These are phyloP conservation scores for Chlorocebus sabaeus DNA, from an alignment of 2,113 vertebrate genomes.

Conservation along the genomic window DNA sequence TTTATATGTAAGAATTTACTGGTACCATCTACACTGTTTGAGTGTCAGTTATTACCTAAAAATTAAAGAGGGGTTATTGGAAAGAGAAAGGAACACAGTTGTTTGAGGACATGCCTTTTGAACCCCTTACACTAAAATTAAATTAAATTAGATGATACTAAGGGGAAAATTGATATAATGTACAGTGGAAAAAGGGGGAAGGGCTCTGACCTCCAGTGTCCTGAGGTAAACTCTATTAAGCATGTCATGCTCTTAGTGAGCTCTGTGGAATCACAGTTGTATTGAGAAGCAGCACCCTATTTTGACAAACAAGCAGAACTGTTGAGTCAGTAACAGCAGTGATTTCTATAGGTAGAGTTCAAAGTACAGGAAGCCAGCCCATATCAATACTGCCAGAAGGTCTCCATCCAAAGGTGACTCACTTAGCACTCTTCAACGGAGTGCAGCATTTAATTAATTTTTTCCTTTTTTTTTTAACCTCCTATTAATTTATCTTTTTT, in stretches of 20 bases:
- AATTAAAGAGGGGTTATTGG: neutral
- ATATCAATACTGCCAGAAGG: neutral
- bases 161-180: neutral
- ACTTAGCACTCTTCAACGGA: neutral
- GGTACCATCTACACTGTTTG: neutral
- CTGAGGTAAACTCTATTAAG: neutral
- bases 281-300: neutral
- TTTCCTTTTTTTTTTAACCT: neutral
- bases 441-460: neutral
- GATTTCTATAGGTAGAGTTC: neutral
- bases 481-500: conserved; percentile 21
- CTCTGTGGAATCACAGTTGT: neutral
- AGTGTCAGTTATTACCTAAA: neutral
- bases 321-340: neutral
- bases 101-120: conserved; percentile 22
- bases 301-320: neutral
- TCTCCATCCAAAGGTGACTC: neutral
- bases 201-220: neutral
- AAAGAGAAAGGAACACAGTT: neutral
- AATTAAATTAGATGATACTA: neutral
- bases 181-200: neutral
- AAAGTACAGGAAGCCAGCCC: neutral
- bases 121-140: neutral
- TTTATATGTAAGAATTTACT: neutral
- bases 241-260: neutral